phyloP scores from a whole-genome alignment of 2,888 invertebrate species.

The Liodrosophila aerea region DNA sequence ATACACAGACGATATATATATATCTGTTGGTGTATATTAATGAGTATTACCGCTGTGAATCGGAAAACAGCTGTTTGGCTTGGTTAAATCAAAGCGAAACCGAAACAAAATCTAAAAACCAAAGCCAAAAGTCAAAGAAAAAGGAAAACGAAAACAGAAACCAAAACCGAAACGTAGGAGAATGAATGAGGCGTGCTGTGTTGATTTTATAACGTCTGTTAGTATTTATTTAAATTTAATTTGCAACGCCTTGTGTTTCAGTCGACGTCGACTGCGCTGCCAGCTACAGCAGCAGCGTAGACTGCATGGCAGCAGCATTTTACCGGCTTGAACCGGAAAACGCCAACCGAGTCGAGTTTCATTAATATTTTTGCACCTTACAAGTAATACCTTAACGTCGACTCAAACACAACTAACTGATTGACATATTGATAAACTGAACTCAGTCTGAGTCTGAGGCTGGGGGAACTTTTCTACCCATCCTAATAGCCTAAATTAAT shows the following conservation, averaged over 20 bases:
- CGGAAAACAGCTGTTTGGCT: constrained; percentile 53
- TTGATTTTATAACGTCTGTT: constrained; percentile 29
- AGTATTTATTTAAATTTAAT: constrained; percentile 56
- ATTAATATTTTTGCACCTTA: constrained; percentile 18
- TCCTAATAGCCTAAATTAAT: too few species aligned
- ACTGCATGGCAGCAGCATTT: constrained; percentile 36
- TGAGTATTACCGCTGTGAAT: constrained; percentile 40
- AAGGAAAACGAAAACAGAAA: constrained; percentile 5
- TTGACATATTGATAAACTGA: constrained; percentile 14
- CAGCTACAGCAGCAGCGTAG: constrained; percentile 17
- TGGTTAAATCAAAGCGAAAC: constrained; percentile 45
- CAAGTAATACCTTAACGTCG: constrained; percentile 13
- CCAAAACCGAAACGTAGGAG: too few species aligned
- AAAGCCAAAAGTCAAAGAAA: constrained; percentile 1
- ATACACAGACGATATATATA: background rate
- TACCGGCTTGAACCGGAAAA: constrained; percentile 61
- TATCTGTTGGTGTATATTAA: constrained; percentile 19
- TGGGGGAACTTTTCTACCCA: background rate
- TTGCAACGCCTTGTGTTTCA: constrained; percentile 24
- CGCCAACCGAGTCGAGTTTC: constrained; percentile 47
- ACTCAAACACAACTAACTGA: constrained; percentile 5
- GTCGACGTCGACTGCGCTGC: constrained; percentile 10
- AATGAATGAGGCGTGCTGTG: too few species aligned
- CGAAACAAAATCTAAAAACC: constrained; percentile 13
- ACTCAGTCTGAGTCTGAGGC: constrained; percentile 6